Percentiles rank a stretch among this genome's conserved stretches.
phyloP scores from a whole-genome alignment of 2,797 vertebrate genomes.

The Sebastes itinus region DNA sequence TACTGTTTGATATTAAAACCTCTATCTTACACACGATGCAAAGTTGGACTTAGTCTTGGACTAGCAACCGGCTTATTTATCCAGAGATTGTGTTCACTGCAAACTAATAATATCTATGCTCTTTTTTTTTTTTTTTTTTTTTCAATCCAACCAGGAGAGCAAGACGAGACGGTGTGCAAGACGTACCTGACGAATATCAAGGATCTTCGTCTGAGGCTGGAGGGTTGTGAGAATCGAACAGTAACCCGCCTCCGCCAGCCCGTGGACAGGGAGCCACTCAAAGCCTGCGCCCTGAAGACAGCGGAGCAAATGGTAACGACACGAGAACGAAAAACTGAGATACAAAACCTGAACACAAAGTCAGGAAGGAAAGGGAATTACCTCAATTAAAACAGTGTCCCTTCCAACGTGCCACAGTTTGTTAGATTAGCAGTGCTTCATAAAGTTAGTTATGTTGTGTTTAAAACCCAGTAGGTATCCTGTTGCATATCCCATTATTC shows the following conservation, averaged over 20 bases:
- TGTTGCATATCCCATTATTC: neutral
- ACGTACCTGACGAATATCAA: conserved; percentile 90
- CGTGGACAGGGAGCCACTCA: conserved; percentile 85
- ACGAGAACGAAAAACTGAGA: neutral
- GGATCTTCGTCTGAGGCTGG: conserved; percentile 90
- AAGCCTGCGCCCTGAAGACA: conserved; percentile 87
- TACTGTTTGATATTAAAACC: neutral
- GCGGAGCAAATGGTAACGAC: conserved; percentile 87
- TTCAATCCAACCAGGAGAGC: conserved; percentile 82
- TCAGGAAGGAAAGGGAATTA: neutral
- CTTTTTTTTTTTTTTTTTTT: neutral
- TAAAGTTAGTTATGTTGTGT: neutral
- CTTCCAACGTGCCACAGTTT: neutral
- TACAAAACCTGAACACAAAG: neutral
- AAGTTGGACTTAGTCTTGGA: neutral
- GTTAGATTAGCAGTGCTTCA: neutral
- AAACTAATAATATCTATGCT: neutral
- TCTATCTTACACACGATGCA: neutral
- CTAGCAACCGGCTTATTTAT: neutral
- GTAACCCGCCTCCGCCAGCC: conserved; percentile 86
- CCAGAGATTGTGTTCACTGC: neutral
- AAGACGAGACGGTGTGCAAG: conserved; percentile 89
- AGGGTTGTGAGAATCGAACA: conserved; percentile 88
- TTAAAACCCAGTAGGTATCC: neutral
- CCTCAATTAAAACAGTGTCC: neutral